These are phyloP conservation scores for Pholis gunnellus DNA, from an alignment of 2,113 vertebrate genomes.

Conservation along the genomic window DNA sequence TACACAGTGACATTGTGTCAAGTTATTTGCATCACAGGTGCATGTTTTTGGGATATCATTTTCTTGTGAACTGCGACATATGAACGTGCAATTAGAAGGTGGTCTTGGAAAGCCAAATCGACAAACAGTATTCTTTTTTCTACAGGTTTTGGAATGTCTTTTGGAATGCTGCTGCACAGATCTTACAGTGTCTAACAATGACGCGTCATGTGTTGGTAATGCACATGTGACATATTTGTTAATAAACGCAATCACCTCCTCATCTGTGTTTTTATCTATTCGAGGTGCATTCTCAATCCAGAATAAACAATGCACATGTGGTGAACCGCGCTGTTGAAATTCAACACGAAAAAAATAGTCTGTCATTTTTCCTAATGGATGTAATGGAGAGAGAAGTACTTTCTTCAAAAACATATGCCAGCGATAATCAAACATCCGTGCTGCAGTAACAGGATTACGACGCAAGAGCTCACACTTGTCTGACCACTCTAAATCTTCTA, in stretches of 20 bases:
- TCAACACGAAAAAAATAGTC: not conserved
- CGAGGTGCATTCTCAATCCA: not conserved
- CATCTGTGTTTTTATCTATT: not conserved
- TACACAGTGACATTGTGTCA: too few species aligned
- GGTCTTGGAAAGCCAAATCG: too few species aligned
- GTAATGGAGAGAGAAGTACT: not conserved
- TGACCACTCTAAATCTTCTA: not conserved
- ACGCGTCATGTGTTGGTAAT: not conserved
- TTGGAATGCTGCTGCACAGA: too few species aligned
- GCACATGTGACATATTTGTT: not conserved
- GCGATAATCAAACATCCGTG: not conserved
- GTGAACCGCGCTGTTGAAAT: not conserved
- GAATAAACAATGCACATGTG: not conserved
- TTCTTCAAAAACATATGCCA: slow-evolving; percentile 14
- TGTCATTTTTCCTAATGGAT: not conserved
- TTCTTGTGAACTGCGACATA: too few species aligned
- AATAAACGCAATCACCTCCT: not conserved
- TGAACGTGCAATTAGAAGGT: too few species aligned
- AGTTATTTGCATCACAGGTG: too few species aligned
- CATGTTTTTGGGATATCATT: too few species aligned
- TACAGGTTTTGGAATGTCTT: too few species aligned
- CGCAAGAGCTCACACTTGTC: not conserved
- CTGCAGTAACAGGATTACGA: slow-evolving; percentile 11
- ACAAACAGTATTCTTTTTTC: too few species aligned
- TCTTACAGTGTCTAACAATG: not conserved